These are phyloP conservation scores for Sebastes aleutianus DNA, from an alignment of 2,797 vertebrate genomes.

Conservation along the genomic window DNA sequence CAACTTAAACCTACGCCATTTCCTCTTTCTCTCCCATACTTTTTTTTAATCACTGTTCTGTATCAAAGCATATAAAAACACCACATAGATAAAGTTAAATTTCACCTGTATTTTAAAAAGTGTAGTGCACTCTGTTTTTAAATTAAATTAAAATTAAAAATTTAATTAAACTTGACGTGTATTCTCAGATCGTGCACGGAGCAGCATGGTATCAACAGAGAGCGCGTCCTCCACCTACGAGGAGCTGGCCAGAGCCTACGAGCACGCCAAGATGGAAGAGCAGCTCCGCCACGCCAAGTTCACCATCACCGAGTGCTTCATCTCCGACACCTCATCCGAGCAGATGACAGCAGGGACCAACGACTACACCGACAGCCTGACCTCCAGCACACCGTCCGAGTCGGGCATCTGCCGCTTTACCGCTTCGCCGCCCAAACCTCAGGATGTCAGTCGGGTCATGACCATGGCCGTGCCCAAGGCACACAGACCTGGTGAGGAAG, in stretches of 20 bases:
- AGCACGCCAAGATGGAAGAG: conserved; percentile 99
- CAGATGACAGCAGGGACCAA: conserved; percentile 99
- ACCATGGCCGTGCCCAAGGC: conserved; percentile 99
- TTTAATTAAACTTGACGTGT: not conserved
- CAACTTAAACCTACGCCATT: not conserved
- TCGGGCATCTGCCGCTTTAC: conserved; percentile 99
- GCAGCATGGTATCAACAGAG: conserved; percentile 99
- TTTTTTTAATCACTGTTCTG: not conserved
- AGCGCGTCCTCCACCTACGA: conserved; percentile 98
- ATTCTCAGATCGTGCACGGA: conserved; percentile 91
- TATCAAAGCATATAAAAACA: not conserved
- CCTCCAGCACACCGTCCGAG: conserved; percentile 98
- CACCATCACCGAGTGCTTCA: conserved; percentile 99
- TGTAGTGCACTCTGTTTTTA: not conserved
- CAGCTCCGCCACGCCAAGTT: conserved; percentile 98
- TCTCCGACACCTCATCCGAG: conserved; percentile 98
- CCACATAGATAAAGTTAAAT: not conserved
- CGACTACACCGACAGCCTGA: conserved; percentile 98
- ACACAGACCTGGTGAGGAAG: conserved; percentile 94
- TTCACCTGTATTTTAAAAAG: not conserved
- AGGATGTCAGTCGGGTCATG: conserved; percentile 94
- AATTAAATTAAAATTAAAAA: no score
- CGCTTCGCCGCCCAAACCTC: conserved; percentile 97
- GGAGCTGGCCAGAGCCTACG: conserved; percentile 96
- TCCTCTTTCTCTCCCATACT: not conserved